A percentile compares a stretch with the other conserved stretches of the same genome.
phyloP scores from a whole-genome alignment of 2,888 invertebrate species.

The Neoaliturus tenellus region DNA sequence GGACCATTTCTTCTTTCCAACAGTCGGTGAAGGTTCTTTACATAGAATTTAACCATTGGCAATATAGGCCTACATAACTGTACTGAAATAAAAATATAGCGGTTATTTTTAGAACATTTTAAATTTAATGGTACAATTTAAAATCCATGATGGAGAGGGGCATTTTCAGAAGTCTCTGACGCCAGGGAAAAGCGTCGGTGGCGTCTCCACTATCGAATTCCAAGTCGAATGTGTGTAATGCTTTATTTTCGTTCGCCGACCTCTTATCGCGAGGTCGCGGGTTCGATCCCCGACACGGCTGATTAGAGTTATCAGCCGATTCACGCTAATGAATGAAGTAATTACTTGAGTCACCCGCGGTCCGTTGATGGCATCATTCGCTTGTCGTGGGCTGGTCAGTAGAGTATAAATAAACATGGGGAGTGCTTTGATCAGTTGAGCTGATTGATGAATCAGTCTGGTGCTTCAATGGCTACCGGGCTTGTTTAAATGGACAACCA shows the following conservation, averaged over 20 bases:
- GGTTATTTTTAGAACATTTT: too few species aligned
- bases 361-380: background rate
- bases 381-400: background rate
- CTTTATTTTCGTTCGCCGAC: background rate
- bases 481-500: too few species aligned
- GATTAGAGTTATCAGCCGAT: background rate
- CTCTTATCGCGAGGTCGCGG: background rate
- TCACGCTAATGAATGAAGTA: constrained; percentile 13
- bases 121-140: too few species aligned
- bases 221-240: background rate
- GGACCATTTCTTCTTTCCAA: background rate
- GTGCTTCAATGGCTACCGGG: too few species aligned
- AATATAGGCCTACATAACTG: too few species aligned
- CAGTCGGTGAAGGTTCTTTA: background rate
- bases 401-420: background rate
- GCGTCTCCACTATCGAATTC: background rate
- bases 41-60: background rate
- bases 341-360: background rate
- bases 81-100: too few species aligned
- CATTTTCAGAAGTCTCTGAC: background rate
- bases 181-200: background rate
- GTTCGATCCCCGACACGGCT: background rate
- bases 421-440: too few species aligned
- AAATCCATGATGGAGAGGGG: too few species aligned
- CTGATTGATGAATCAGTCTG: too few species aligned